A percentile compares a stretch with the other conserved stretches of the same genome.
Conservation (phyloP, 2,113 vertebrate species). For the Galbula dea region DNA sequence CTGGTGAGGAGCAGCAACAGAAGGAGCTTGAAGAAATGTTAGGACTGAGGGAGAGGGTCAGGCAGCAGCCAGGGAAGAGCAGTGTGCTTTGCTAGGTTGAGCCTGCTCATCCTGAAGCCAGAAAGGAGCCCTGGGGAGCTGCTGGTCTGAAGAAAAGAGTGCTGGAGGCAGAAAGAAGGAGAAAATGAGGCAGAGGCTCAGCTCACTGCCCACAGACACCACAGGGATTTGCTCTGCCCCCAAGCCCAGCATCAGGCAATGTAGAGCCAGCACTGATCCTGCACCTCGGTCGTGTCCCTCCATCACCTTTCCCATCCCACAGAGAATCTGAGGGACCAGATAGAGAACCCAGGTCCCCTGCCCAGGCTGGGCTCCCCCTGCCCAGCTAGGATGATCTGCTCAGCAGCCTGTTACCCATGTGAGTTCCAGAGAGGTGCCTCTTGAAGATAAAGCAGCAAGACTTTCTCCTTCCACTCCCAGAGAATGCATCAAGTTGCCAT, state of each 20-base stretch:
- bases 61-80: neutral
- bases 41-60: neutral
- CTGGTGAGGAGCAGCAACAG: rapidly evolving
- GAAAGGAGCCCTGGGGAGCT: neutral
- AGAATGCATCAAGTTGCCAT: neutral
- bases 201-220: neutral
- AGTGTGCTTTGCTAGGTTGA: neutral
- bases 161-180: neutral
- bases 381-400: neutral
- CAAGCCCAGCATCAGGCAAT: neutral
- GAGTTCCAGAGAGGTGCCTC: neutral
- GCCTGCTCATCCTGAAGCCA: neutral
- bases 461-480: neutral
- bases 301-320: neutral
- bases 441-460: neutral
- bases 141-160: neutral
- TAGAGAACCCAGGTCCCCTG: neutral
- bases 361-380: neutral
- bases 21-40: neutral
- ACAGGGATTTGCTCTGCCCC: neutral
- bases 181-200: constrained; percentile 7
- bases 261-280: neutral
- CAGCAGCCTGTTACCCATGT: neutral
- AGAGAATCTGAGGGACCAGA: neutral
- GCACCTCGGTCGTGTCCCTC: neutral